phyloP scores from a whole-genome alignment of 2,888 invertebrate species.

The Coenonympha arcania region DNA sequence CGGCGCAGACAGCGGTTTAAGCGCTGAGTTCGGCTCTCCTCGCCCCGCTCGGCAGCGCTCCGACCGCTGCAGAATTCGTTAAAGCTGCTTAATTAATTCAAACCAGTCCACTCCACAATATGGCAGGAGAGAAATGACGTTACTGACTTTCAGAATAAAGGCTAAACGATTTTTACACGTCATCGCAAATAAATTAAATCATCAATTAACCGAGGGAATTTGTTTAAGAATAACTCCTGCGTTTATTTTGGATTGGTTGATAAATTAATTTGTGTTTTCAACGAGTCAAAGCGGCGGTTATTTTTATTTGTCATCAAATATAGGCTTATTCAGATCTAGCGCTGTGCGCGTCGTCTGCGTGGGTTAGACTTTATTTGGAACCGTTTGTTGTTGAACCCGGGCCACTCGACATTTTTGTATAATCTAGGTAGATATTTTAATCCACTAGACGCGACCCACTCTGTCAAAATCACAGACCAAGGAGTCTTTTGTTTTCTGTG shows the following conservation, averaged over 20 bases:
- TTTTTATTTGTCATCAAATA: neutral
- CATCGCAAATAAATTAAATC: constrained; percentile 11
- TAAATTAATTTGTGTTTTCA: neutral
- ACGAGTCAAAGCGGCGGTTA: neutral
- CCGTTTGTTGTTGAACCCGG: too few species aligned
- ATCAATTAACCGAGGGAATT: neutral
- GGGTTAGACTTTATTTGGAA: neutral
- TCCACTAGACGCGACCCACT: too few species aligned
- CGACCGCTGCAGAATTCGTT: constrained; percentile 46
- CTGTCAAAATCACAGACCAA: too few species aligned
- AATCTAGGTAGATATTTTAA: too few species aligned
- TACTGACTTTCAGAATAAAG: constrained; percentile 32
- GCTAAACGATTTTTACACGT: constrained; percentile 14
- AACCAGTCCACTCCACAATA: constrained; percentile 58
- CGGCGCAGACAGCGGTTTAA: constrained; percentile 47
- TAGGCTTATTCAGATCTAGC: too few species aligned
- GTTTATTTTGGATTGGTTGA: neutral
- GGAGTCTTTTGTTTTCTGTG: too few species aligned
- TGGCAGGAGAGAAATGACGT: constrained; percentile 37
- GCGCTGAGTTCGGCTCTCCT: constrained; percentile 48
- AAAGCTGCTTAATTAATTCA: constrained; percentile 67
- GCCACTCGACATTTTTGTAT: too few species aligned
- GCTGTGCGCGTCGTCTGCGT: neutral
- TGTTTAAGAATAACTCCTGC: neutral
- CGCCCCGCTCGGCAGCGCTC: constrained; percentile 42